These are phyloP conservation scores for Agonopterix arenella DNA, from an alignment of 2,888 invertebrate species.

Conservation along the genomic window DNA sequence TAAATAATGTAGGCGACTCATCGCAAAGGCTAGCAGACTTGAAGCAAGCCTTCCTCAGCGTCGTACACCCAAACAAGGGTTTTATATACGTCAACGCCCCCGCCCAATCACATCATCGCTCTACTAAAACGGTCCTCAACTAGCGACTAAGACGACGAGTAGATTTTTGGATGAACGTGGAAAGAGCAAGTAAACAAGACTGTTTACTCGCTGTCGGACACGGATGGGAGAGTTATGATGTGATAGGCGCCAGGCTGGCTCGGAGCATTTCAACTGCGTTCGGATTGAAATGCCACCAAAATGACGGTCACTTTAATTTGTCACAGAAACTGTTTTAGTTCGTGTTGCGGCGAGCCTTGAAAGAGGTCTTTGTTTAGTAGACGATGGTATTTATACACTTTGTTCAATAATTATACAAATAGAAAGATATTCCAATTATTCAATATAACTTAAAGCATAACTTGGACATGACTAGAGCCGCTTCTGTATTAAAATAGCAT, in stretches of 20 bases:
- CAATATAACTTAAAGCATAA: no score
- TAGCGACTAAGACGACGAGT: constrained; percentile 3
- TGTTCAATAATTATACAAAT: no score
- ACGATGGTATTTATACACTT: no score
- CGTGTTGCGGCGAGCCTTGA: no score
- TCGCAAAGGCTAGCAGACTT: constrained; percentile 62
- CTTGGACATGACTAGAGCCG: no score
- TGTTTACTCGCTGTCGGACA: constrained; percentile 33
- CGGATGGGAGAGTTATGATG: constrained; percentile 39
- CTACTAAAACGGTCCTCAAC: constrained; percentile 1
- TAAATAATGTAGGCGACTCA: constrained; percentile 52
- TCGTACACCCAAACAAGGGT: constrained; percentile 45
- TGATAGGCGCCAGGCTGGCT: constrained; percentile 55
- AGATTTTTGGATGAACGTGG: neutral
- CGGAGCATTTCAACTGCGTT: constrained; percentile 48
- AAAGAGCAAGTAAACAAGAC: constrained; percentile 30
- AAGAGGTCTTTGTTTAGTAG: no score
- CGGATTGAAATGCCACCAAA: constrained; percentile 44
- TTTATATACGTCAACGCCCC: constrained; percentile 54
- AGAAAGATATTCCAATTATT: no score
- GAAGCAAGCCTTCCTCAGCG: constrained; percentile 50
- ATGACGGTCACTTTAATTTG: constrained; percentile 33
- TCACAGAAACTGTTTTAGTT: no score
- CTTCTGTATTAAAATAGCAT: no score
- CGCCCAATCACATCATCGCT: constrained; percentile 17